Evolutionary conservation across 2,797 vertebrate genomes (phyloP).

Genomic region (Adrianichthys oophorus): DNA sequence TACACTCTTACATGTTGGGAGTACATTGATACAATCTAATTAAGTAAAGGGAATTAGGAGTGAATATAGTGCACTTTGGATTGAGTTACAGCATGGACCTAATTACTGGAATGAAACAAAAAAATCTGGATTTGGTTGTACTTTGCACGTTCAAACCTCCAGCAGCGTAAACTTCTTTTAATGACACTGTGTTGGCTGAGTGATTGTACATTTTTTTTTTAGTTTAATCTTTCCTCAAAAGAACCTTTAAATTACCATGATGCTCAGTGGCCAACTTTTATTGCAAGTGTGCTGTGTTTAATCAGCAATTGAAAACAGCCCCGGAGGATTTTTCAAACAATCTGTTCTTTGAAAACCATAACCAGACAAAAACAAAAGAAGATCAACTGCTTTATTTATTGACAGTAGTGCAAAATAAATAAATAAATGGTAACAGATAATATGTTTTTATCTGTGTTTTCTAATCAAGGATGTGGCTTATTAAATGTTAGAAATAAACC

Average conservation of each 20-base stretch:
- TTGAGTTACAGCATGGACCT: slow-evolving; percentile 19
- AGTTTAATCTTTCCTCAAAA: slow-evolving; percentile 31
- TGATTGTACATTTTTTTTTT: slow-evolving; percentile 10
- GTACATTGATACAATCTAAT: slow-evolving; percentile 24
- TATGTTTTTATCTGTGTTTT: slow-evolving; percentile 2
- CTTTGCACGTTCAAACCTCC: slow-evolving; percentile 17
- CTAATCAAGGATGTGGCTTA: not conserved
- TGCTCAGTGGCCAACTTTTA: slow-evolving; percentile 30
- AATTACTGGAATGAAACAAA: slow-evolving; percentile 34
- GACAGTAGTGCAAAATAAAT: not conserved
- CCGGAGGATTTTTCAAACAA: slow-evolving; percentile 33
- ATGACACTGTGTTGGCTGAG: slow-evolving; percentile 14
- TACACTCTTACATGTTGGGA: slow-evolving; percentile 16
- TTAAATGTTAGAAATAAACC: not conserved
- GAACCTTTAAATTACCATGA: slow-evolving; percentile 13
- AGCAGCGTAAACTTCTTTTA: slow-evolving; percentile 16
- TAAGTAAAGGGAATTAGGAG: slow-evolving; percentile 40
- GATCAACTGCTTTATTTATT: slow-evolving; percentile 9
- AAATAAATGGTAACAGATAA: not conserved
- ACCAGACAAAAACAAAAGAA: not conserved
- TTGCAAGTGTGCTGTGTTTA: slow-evolving; percentile 22
- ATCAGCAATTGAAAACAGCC: slow-evolving; percentile 30
- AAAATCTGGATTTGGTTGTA: slow-evolving; percentile 17
- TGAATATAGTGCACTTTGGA: slow-evolving; percentile 17
- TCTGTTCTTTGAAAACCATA: slow-evolving; percentile 22